Evolutionary conservation across 1,140 invertebrate species (phyloP).

Genomic region (Drosophila varians): DNA sequence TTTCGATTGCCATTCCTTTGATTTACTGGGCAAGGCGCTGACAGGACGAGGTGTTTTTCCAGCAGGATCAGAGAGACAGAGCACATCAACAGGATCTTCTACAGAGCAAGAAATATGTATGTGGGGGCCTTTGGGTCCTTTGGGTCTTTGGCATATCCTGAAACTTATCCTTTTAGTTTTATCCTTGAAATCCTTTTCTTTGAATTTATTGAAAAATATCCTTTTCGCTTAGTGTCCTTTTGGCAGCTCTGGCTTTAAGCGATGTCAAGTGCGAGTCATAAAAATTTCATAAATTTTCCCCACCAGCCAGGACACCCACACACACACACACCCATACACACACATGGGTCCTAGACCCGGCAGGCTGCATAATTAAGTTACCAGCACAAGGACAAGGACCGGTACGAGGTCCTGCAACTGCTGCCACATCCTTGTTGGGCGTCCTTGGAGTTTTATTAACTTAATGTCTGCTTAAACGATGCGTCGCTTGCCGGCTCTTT

Average conservation of each 20-base stretch:
- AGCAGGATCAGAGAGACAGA: background rate
- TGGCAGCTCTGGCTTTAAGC: conserved; percentile 6
- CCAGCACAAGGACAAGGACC: conserved; percentile 30
- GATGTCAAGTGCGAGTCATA: conserved; percentile 47
- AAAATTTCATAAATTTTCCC: conserved; percentile 49
- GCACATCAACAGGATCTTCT: background rate
- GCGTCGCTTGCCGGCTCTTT: conserved; percentile 51
- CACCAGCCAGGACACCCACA: conserved; percentile 8
- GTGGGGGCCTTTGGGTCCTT: too few species aligned
- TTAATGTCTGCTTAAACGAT: conserved; percentile 73
- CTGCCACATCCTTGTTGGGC: background rate
- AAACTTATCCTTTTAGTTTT: too few species aligned
- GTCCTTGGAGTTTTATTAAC: conserved; percentile 77
- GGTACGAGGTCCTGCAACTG: background rate
- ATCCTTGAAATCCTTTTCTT: background rate
- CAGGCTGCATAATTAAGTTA: conserved; percentile 73
- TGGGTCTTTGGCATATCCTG: too few species aligned
- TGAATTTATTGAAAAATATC: background rate
- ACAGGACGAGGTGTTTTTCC: background rate
- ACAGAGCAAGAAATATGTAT: background rate
- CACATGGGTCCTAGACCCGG: conserved; percentile 22
- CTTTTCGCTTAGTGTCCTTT: background rate
- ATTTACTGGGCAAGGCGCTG: conserved; percentile 24
- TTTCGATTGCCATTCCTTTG: conserved; percentile 42
- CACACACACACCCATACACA: conserved; percentile 1